Conservation (phyloP, 2,888 invertebrate species). For the Macrophya annulata region DNA sequence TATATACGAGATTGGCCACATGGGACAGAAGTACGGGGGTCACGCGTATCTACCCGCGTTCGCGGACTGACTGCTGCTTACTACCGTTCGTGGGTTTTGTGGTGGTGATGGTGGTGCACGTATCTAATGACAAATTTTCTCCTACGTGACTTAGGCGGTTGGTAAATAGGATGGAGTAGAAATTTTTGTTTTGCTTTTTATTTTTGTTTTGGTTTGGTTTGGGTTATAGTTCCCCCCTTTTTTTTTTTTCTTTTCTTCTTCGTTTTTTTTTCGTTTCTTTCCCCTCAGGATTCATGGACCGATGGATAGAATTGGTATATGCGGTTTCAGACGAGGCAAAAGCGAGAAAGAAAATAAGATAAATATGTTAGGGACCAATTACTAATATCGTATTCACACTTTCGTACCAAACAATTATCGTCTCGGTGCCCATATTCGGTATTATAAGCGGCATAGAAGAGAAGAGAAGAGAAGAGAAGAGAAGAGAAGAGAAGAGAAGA, state of each 20-base stretch:
- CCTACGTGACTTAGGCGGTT: conserved; percentile 14
- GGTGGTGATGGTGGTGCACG: conserved; percentile 17
- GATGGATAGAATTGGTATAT: not conserved
- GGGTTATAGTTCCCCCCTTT: no score
- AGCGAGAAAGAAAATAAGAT: not conserved
- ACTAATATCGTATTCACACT: conserved; percentile 51
- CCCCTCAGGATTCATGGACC: not conserved
- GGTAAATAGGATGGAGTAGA: conserved; percentile 4
- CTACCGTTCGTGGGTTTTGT: not conserved
- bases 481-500: not conserved
- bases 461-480: not conserved
- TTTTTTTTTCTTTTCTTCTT: not conserved
- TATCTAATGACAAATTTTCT: conserved; percentile 50
- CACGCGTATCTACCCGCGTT: conserved; percentile 1
- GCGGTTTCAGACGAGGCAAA: not conserved
- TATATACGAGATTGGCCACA: conserved; percentile 37
- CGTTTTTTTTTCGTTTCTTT: not conserved
- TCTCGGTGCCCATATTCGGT: not conserved
- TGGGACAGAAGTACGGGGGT: conserved; percentile 34
- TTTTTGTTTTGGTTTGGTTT: not conserved
- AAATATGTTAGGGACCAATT: conserved; percentile 12
- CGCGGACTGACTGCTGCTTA: not conserved
- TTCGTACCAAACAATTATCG: conserved; percentile 31
- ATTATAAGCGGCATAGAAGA: not conserved
- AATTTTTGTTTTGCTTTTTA: not conserved